Base-by-base conservation (phyloP, 2,888 invertebrate genomes). In the Abscondita cerata region DNA sequence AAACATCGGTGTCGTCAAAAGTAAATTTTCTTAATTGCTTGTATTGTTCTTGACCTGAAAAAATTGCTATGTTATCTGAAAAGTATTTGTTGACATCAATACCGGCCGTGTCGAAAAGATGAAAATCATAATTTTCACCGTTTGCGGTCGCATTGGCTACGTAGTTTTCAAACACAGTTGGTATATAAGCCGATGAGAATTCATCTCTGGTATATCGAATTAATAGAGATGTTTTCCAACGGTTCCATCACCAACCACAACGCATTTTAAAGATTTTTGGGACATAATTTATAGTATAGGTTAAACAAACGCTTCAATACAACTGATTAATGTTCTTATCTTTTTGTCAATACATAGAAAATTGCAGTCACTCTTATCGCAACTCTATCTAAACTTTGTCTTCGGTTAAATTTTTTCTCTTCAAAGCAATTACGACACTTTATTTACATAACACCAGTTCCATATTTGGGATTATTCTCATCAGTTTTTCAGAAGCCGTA, bases 1-100 rank as follows among this genome's bases (percentile, higher is more conserved):
- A 98, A 67, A 98, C 98, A 83, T 98, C 98, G 54, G 98, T 98
- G 83, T 98, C 97, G 70, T 98, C 98, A 85, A 98, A 98, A 80
- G 96, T 96, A 70, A 98, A 84, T 38, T 98, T 98, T 78, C 98
- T 87, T 75, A 98, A 86, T 78, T 98, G 88, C 84, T 98, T 98
- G 78, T 98, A 99, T 85, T 98, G 98, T 85, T 98, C 98, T 83
- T 94, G 93, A 81, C 95, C 93, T 92, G 80, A 52, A 79, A 19
- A 81, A 3, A 11, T n/a, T n/a, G n/a, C n/a, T n/a, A n/a, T n/a
- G n/a, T n/a, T n/a, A n/a, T n/a, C n/a, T n/a, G n/a, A n/a, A n/a
- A n/a, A n/a, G n/a, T n/a, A n/a, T n/a, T n/a, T n/a, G n/a, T n/a
- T n/a, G n/a, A n/a, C 5, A 6, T 6, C 8, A 1, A 19, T 31